Evolutionary conservation across 2,888 invertebrate genomes (phyloP).

Genomic region (Drosophila histrio): DNA sequence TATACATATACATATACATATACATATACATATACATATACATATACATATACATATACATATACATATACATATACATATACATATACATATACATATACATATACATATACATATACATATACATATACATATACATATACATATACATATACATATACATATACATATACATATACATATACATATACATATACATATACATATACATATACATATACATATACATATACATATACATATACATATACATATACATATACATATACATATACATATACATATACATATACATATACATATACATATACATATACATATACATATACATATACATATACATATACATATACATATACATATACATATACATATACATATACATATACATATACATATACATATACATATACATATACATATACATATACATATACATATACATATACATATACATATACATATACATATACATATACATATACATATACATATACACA

Average conservation of each 20-base stretch:
- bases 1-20: slow-evolving; percentile 1
- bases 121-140: slow-evolving; percentile 15
- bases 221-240: slow-evolving; percentile 8
- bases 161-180: slow-evolving; percentile 15
- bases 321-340: slow-evolving; percentile 1
- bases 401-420: neutral
- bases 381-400: neutral
- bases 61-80: neutral
- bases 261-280: slow-evolving; percentile 13
- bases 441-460: slow-evolving; percentile 8
- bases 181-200: slow-evolving; percentile 2
- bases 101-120: slow-evolving; percentile 16
- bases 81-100: neutral
- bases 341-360: slow-evolving; percentile 10
- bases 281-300: slow-evolving; percentile 11
- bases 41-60: slow-evolving; percentile 1
- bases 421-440: slow-evolving; percentile 1
- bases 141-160: slow-evolving; percentile 5
- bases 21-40: slow-evolving; percentile 5
- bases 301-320: slow-evolving; percentile 1
- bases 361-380: slow-evolving; percentile 4
- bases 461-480: slow-evolving; percentile 3
- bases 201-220: slow-evolving; percentile 6
- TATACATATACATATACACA: slow-evolving; percentile 2
- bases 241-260: slow-evolving; percentile 11